Evolutionary conservation across 2,888 invertebrate species (phyloP).

Genomic region (Cordilura impudica): DNA sequence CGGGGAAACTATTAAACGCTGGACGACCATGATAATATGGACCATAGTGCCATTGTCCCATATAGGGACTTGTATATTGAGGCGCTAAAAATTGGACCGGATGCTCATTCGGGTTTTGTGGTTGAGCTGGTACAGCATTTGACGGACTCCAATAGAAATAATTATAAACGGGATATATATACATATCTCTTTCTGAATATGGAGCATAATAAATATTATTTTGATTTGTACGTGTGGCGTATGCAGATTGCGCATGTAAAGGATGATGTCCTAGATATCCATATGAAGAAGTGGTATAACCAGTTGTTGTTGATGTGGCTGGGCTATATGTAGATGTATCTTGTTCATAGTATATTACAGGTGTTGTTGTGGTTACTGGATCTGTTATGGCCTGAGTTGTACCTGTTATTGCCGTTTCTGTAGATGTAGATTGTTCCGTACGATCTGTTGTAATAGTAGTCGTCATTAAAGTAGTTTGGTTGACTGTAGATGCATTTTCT

Average conservation of each 20-base stretch:
- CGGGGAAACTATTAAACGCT: neutral
- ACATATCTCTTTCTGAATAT: conserved; percentile 29
- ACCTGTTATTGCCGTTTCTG: too few species aligned
- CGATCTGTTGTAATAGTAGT: too few species aligned
- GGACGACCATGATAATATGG: too few species aligned
- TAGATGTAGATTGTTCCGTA: too few species aligned
- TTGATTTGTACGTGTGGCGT: neutral
- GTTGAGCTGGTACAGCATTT: neutral
- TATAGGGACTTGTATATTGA: too few species aligned
- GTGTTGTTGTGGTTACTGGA: neutral
- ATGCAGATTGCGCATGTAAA: neutral
- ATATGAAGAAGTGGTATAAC: too few species aligned
- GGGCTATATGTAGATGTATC: neutral
- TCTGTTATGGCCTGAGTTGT: too few species aligned
- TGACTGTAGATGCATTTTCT: neutral
- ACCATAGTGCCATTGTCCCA: neutral
- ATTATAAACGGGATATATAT: conserved; percentile 28
- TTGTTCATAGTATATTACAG: too few species aligned
- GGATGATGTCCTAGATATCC: too few species aligned
- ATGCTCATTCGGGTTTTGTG: neutral
- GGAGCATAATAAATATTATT: conserved; percentile 34
- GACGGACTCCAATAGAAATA: conserved; percentile 22
- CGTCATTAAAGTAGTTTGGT: too few species aligned
- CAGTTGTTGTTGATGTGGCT: neutral
- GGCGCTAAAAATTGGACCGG: neutral